Conservation (phyloP, 2,797 vertebrate species). For the Dermochelys coriacea region DNA sequence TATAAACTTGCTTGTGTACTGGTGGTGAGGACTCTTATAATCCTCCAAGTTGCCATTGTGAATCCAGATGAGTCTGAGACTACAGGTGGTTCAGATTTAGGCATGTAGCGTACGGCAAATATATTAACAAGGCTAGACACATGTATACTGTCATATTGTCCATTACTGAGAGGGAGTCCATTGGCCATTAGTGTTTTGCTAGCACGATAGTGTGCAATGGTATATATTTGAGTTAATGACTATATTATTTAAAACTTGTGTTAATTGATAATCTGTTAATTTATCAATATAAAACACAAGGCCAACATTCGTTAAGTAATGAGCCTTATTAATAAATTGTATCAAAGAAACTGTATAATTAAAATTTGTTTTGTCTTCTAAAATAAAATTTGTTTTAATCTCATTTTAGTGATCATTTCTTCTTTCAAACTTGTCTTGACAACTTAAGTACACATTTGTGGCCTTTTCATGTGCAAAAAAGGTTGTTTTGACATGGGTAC, state of each 20-base stretch:
- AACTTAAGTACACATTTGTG: neutral
- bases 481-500: neutral
- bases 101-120: neutral
- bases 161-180: neutral
- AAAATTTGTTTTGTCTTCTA: neutral
- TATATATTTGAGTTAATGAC: neutral
- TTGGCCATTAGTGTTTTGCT: neutral
- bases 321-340: neutral
- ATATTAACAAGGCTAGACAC: neutral
- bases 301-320: neutral
- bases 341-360: neutral
- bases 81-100: neutral
- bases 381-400: neutral
- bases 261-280: neutral
- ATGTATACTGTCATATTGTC: neutral
- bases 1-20: neutral
- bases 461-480: neutral
- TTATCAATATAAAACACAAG: neutral
- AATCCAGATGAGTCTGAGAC: neutral
- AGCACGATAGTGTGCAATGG: neutral
- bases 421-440: neutral
- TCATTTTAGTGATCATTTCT: neutral
- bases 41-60: neutral
- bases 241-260: neutral
- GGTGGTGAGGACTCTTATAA: neutral